Base-by-base conservation (phyloP, 2,797 vertebrate genomes). In the Acanthurus leucopareius region DNA sequence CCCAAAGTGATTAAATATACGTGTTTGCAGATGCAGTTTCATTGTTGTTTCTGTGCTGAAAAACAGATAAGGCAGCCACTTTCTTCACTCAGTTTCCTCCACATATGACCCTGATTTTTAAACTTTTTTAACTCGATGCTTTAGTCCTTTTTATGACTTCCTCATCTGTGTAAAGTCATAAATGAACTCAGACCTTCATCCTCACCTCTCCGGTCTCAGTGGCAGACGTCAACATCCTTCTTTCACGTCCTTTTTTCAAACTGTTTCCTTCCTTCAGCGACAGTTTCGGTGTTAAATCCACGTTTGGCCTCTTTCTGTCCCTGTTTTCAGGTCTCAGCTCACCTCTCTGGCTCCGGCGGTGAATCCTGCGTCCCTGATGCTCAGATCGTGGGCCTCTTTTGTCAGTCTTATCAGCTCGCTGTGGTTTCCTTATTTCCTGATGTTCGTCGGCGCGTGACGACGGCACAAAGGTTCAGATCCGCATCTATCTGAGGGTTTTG, bases 391-490 rank as follows among this genome's bases (percentile, higher is more conserved):
- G 58, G 17, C 17, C 14, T 65, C 61, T 77, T 77, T 85, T 75
- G 66, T 85, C 58, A 10, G 22, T 48, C 67, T 80, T 65, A 71
- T 82, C 68, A 7, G 65, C 63, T 74, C 52, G 13, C 44, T 0
- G 11, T 32, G 47, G 38, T 52, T 79, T 73, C 61, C 51, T 72
- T 67, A 75, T 82, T 80, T 85, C 64, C 69, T 69, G 64, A 68
- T 32, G 54, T 82, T 77, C 22, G 17, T 28, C 20, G 57, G 44
- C 0, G 51, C 68, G 40, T 82, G 65, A 77, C 61, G 59, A 53
- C 54, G 57, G 64, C 74, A 76, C 68, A 76, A 42, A 82, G 59
- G 68, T 80, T 76, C 28, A 44, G 62, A 82, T 85, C 14, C 32
- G 20, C 73, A 82, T 82, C 79, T 69, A 64, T 82, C 49, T 53